Evolutionary conservation across 2,888 invertebrate species (phyloP), one percentile per base, ranked within the genome.

Genomic region (Eristalis pertinax): DNA sequence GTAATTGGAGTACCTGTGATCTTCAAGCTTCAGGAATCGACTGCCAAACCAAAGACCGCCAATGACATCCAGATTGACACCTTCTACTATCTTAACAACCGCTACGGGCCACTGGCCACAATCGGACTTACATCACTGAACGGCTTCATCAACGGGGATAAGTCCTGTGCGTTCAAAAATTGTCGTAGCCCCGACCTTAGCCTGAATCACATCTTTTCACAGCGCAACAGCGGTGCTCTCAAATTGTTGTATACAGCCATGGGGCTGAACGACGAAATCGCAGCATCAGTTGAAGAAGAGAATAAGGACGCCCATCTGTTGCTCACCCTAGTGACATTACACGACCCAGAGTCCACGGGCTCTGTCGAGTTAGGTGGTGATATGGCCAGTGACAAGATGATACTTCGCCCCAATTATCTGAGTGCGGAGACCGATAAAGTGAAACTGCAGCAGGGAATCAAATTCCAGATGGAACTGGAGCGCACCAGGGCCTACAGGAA

Each of bases 1-100:
- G 97, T 97, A 91, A 95, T 96, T 29, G 95, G 95, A 0, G 94
- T 95, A 0, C 90, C 90, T 4, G 22, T 92, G 0, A 90, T 91
- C 35, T 50, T 92, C 15, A 88, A 91, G 19, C 92, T 95, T 89
- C 94, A 94, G 1, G 89, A 89, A 26, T 67, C 84, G 13, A 79
- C 10, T 0, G 90, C 90, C 0, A 41, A 76, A 41, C 15, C 89
- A 0, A 38, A 87, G 0, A 82, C 90, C 90, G 22, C 93, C 91
- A 88, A 91, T 92, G 89, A 90, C 0, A 24, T 87, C 0, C 69
- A 92, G 3, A 90, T 92, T 58, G 85, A 73, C 11, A 79, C 91
- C 3, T 92, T 91, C 35, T 89, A 94, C 11, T 96, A 95, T 90
- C 90, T 94, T 3, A 92, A 93, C 43, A 92, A 93, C 76, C 93